Evolutionary conservation across 1,140 invertebrate species (phyloP), one percentile per base, ranked within the genome.

Genomic region (Zaprionus nigranus): DNA sequence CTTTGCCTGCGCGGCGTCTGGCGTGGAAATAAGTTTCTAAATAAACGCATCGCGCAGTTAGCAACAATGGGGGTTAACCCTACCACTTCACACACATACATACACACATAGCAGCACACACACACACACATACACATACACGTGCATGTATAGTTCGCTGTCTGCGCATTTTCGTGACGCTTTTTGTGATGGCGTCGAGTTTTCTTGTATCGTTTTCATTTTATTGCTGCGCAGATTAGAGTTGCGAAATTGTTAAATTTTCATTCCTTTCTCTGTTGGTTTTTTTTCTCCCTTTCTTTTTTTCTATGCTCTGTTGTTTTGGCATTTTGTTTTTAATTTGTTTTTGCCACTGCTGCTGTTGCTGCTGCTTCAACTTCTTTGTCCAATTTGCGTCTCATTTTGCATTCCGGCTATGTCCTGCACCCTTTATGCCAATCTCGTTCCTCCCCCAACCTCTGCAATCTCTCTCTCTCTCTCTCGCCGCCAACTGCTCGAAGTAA

Each of bases 231-330:
- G 78, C 78, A 87, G 84, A 87, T 87, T 87, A 87, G 84, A 87
- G 84, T 87, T 88, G 84, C 81, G 74, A 84, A 87, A 87, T 87
- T 87, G 84, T 87, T 87, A 87, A 88, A 88, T 88, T 87, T 87
- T 84, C 78, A 72, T 88, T 87, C 75, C 78, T 68, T 78, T 76
- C 68, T 40, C 46, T 54, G 22, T 54, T 63, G n/a, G 40, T 38
- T 64, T 73, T 24, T 60, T 49, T 26, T n/a, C n/a, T n/a, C n/a
- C n/a, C n/a, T n/a, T n/a, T n/a, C n/a, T n/a, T 67, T 64, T 65
- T 54, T 49, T 62, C 60, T 40, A 30, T 17, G 40, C 36, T 71
- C 17, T 49, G 15, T 49, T 61, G 46, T 28, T 70, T 71, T 62
- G 24, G 38, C 53, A 4, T 69, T 77, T 58, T 65, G 60, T 36